Percentiles rank a stretch among this genome's conserved stretches.
Evolutionary conservation across 1,140 invertebrate genomes (phyloP).

Genomic region (Portunus trituberculatus): DNA sequence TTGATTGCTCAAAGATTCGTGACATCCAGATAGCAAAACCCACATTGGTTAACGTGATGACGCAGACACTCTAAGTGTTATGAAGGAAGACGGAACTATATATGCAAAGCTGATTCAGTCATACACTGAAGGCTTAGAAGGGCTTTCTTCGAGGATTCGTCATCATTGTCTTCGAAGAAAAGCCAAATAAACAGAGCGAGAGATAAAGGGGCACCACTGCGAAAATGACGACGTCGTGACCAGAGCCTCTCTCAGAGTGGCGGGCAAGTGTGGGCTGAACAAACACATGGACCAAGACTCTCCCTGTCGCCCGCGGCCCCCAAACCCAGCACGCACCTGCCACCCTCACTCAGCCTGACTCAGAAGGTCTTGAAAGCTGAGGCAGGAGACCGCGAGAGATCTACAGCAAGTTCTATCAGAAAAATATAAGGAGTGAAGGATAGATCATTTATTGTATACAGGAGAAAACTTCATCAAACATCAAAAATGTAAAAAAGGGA

Average conservation of each 20-base stretch:
- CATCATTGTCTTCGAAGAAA: constrained; percentile 38
- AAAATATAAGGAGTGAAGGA: neutral
- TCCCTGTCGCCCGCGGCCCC: neutral
- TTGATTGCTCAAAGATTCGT: neutral
- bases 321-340: constrained; percentile 34
- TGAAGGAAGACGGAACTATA: neutral
- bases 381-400: neutral
- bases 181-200: constrained; percentile 48
- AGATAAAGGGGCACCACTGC: constrained; percentile 50
- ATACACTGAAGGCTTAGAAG: neutral
- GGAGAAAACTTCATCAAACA: neutral
- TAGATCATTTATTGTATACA: neutral
- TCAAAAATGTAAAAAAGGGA: neutral
- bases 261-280: constrained; percentile 34
- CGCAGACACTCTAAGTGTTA: constrained; percentile 38
- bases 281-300: constrained; percentile 49
- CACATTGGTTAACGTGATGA: neutral
- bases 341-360: neutral
- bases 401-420: too few species aligned
- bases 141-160: constrained; percentile 22
- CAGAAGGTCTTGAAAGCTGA: neutral
- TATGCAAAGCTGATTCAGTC: constrained; percentile 23
- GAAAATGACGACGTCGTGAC: constrained; percentile 56
- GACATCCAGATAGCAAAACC: neutral
- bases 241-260: constrained; percentile 42